Percentiles rank a stretch among this genome's conserved stretches.
phyloP scores from a whole-genome alignment of 2,113 vertebrate genomes.

The Haplotaxodon microlepis region DNA sequence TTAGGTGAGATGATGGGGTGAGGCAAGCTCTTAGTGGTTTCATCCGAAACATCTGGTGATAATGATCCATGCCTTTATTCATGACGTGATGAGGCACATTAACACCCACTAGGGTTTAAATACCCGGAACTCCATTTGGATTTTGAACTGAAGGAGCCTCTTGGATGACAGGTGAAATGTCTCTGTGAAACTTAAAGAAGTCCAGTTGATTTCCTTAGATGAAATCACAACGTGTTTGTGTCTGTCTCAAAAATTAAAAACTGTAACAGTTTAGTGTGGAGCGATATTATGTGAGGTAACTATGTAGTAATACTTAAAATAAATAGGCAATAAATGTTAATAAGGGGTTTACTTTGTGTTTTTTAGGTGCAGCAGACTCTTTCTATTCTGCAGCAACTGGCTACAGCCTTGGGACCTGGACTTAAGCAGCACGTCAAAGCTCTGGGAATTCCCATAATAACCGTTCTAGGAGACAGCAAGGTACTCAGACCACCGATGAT shows the following conservation, averaged over 20 bases:
- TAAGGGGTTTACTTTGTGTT: neutral
- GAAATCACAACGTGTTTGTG: neutral
- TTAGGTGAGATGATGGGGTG: neutral
- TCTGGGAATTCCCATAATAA: constrained; percentile 86
- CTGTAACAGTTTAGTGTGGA: neutral
- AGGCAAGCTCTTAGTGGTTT: neutral
- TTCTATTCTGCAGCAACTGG: constrained; percentile 87
- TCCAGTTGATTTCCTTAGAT: neutral
- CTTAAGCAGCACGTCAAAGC: constrained; percentile 89
- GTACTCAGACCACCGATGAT: constrained; percentile 49
- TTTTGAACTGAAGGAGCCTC: neutral
- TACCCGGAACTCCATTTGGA: neutral
- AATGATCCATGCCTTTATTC: neutral
- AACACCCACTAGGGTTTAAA: neutral
- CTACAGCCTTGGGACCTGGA: constrained; percentile 87
- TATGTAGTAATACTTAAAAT: neutral
- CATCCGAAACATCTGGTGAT: neutral
- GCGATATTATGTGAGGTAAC: neutral
- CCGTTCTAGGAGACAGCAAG: constrained; percentile 96
- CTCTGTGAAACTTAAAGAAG: neutral
- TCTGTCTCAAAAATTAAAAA: neutral
- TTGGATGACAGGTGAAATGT: neutral
- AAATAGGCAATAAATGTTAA: neutral
- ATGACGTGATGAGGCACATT: neutral
- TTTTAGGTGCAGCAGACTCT: constrained; percentile 91